Conservation (phyloP, 2,113 vertebrate species). For the Syngnathus scovelli region DNA sequence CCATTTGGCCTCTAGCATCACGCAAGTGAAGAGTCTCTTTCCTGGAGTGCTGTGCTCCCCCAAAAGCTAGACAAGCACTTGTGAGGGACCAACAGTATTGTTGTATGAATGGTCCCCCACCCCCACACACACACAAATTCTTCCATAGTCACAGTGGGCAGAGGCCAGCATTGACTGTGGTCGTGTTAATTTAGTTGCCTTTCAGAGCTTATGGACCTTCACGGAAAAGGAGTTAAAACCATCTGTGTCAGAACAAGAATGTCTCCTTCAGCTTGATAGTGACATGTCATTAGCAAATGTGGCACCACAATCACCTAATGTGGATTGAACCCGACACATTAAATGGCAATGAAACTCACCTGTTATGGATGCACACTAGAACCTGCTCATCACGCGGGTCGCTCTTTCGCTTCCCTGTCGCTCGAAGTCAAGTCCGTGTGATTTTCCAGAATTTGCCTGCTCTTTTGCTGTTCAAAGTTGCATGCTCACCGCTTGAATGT, state of each 20-base stretch:
- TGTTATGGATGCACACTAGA: too few species aligned
- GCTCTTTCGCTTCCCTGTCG: too few species aligned
- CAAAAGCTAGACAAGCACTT: slow-evolving; percentile 51
- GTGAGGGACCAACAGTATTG: slow-evolving; percentile 58
- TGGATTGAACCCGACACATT: slow-evolving; percentile 28
- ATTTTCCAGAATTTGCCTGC: too few species aligned
- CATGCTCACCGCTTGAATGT: too few species aligned
- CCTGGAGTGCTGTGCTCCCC: slow-evolving; percentile 51
- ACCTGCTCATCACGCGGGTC: too few species aligned
- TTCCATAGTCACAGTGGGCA: slow-evolving; percentile 56
- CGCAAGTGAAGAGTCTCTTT: slow-evolving; percentile 64
- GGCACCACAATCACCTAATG: slow-evolving; percentile 51
- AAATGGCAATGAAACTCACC: too few species aligned
- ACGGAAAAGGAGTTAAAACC: slow-evolving; percentile 57
- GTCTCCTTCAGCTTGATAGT: slow-evolving; percentile 47
- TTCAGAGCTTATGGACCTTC: slow-evolving; percentile 58
- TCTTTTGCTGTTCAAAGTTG: too few species aligned
- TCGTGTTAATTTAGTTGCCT: slow-evolving; percentile 67
- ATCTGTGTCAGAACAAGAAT: slow-evolving; percentile 55
- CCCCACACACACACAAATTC: slow-evolving; percentile 65
- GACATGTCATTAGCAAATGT: slow-evolving; percentile 57
- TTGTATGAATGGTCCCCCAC: slow-evolving; percentile 51
- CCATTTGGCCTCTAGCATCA: slow-evolving; percentile 59
- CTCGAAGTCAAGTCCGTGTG: too few species aligned
- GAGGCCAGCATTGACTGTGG: slow-evolving; percentile 60